phyloP scores from a whole-genome alignment of 2,113 vertebrate genomes.

The Lampris megalopsis region DNA sequence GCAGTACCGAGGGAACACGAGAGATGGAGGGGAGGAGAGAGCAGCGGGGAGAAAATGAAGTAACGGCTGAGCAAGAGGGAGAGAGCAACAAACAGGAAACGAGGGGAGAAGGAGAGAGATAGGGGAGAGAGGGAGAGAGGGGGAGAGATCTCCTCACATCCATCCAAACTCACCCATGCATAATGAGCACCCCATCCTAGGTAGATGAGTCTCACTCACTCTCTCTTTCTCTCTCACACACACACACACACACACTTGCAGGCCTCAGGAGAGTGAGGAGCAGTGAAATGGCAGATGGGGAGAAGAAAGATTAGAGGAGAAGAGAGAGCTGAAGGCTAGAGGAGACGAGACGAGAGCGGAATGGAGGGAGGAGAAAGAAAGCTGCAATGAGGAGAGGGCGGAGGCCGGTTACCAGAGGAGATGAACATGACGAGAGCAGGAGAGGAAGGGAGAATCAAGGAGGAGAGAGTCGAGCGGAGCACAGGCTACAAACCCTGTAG shows the following conservation, averaged over 20 bases:
- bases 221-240: constrained; percentile 1
- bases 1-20: background rate
- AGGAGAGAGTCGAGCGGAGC: too few species aligned
- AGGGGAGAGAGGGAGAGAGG: background rate
- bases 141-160: constrained; percentile 43
- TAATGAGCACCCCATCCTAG: constrained; percentile 41
- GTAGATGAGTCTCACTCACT: constrained; percentile 38
- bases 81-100: background rate
- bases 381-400: too few species aligned
- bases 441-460: constrained; percentile 19
- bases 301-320: constrained; percentile 25
- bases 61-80: background rate
- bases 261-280: constrained; percentile 23
- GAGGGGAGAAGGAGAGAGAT: constrained; percentile 2
- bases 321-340: too few species aligned
- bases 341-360: background rate
- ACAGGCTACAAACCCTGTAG: too few species aligned
- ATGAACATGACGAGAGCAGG: too few species aligned
- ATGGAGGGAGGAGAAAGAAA: too few species aligned
- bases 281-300: constrained; percentile 49
- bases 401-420: too few species aligned
- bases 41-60: background rate
- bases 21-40: background rate
- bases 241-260: background rate
- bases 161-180: constrained; percentile 39